phyloP scores from a whole-genome alignment of 2,888 invertebrate genomes.

The Dasypolia templi region DNA sequence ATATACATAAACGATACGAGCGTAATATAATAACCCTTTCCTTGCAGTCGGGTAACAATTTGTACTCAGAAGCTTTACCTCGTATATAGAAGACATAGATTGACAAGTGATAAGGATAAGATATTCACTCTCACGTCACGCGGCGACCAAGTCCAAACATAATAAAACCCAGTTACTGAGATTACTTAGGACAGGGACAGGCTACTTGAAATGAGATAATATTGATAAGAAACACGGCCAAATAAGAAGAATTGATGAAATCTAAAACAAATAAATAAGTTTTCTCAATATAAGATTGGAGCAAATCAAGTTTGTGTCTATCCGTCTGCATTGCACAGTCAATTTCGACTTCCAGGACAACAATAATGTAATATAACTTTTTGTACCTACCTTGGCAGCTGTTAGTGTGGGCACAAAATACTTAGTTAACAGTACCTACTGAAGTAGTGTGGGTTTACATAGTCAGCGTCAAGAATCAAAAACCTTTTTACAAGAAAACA shows the following conservation, averaged over 20 bases:
- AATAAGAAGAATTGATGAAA: neutral
- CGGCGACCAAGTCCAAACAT: neutral
- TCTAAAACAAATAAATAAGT: slow-evolving; percentile 1
- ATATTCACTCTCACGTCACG: slow-evolving; percentile 1
- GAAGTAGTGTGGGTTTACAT: too few species aligned
- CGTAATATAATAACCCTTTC: too few species aligned
- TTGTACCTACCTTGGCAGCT: too few species aligned
- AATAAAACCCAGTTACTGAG: slow-evolving; percentile 20
- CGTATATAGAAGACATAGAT: neutral
- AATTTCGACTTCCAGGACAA: neutral
- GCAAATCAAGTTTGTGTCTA: neutral
- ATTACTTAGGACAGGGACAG: neutral
- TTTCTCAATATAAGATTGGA: neutral
- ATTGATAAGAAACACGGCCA: slow-evolving; percentile 19
- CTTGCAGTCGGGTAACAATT: too few species aligned
- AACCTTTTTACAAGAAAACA: neutral
- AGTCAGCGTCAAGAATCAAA: neutral
- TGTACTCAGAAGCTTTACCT: too few species aligned
- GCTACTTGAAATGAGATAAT: slow-evolving; percentile 43
- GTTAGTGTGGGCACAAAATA: too few species aligned
- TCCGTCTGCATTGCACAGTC: neutral
- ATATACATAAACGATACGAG: too few species aligned
- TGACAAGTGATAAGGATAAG: slow-evolving; percentile 5
- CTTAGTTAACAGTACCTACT: too few species aligned
- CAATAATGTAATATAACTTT: too few species aligned